These are phyloP conservation scores for Tromatobia lineatoria DNA, from an alignment of 2,888 invertebrate species.

Conservation along the genomic window DNA sequence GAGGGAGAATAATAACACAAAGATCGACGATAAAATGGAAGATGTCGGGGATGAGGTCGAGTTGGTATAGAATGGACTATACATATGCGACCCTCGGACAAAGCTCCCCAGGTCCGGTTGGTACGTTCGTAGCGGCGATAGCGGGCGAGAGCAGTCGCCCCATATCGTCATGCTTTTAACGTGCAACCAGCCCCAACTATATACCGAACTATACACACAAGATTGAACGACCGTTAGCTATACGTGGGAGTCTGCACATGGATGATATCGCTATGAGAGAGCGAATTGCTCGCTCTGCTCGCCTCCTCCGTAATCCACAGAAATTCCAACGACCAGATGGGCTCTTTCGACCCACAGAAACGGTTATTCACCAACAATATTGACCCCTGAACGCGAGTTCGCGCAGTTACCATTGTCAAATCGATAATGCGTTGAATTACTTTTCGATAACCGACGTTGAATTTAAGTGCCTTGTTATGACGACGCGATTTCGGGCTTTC, in stretches of 20 bases:
- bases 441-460: neutral
- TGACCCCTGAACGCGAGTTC: neutral
- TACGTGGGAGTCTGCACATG: conserved; percentile 68
- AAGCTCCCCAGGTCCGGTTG: conserved; percentile 50
- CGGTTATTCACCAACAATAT: conserved; percentile 12
- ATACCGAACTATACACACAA: conserved; percentile 17
- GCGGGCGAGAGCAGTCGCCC: conserved; percentile 54
- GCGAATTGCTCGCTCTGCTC: too few relatives aligned
- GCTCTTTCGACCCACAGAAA: conserved; percentile 25
- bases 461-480: conserved; percentile 21
- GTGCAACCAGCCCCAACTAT: conserved; percentile 46
- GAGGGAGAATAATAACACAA: too few relatives aligned
- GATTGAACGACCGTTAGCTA: conserved; percentile 65
- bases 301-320: conserved; percentile 37
- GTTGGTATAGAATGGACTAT: too few relatives aligned
- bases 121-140: conserved; percentile 60
- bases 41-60: too few relatives aligned
- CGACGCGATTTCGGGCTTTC: neutral
- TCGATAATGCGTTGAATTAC: neutral
- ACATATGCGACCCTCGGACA: conserved; percentile 55
- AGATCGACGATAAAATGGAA: too few relatives aligned
- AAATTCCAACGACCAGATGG: conserved; percentile 47
- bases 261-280: conserved; percentile 53
- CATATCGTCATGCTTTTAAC: conserved; percentile 49
- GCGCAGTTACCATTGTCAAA: neutral